Evolutionary conservation across 1,140 invertebrate genomes (phyloP), one percentile per base, ranked within the genome.

Genomic region (Hermetia illucens): DNA sequence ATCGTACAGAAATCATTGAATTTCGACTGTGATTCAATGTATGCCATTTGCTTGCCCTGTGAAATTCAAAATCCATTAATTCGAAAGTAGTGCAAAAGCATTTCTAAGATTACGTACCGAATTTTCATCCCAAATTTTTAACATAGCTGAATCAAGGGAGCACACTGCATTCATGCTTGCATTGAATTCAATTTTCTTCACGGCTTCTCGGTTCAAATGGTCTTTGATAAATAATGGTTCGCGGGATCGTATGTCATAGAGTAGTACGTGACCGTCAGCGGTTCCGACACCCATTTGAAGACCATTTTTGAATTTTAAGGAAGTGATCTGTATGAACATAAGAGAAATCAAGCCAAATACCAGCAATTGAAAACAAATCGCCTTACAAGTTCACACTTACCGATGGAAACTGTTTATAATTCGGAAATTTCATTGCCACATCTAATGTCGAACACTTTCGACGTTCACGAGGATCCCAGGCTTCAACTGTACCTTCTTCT

Each of bases 41-140:
- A 87, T 25, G 92, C 93, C 49, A 84, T 92, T 37, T 91, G 71
- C 67, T 91, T 88, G 12, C 91, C 92, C 82, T 90, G 53, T 39
- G 70, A 70, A 46, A 56, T 49, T 49, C 43, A 47, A 39, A 42
- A 41, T 45, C 36, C 46, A 43, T 37, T 43, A 39, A 31, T 21
- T 46, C 40, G 30, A n/a, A 38, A 41, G 38, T 19, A 35, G 42
- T 32, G n/a, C n/a, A n/a, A n/a, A n/a, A n/a, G n/a, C n/a, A n/a
- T 36, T 39, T 3, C 35, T 33, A 27, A 19, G 36, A 29, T 32
- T 36, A 64, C 69, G 72, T 72, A 91, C 87, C 39, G 71, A 81
- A 55, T 90, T 72, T 58, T 82, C 79, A 49, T 97, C 75, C 94
- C 95, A 98, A 48, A 98, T 79, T 67, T 97, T 97, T 0, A 98